Base-by-base conservation (phyloP, 2,113 vertebrate genomes). In the Bettongia penicillata region DNA sequence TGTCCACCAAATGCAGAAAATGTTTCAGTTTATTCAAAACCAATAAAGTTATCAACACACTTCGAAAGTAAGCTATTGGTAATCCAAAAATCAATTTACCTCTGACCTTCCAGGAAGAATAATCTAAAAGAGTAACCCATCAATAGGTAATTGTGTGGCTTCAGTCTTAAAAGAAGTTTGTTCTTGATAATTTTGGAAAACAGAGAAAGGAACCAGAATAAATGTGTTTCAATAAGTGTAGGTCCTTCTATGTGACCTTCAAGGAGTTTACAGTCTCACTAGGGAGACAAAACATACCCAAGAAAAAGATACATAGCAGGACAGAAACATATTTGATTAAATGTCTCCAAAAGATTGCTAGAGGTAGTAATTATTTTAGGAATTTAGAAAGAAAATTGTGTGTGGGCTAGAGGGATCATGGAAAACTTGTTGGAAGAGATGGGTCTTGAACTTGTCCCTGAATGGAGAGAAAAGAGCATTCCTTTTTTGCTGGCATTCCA, bases 51-150 rank as follows among this genome's bases (percentile, higher is more conserved):
- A n/a, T 22, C 92, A 51, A 96, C 49, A 37, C 7, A 84, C 68
- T 84, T 52, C 25, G 52, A 90, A 96, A 93, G 77, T 91, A 50
- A 48, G 43, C 23, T 89, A 49, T 55, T 84, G 55, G 23, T 61
- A 49, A 97, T 49, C 93, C 23, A 93, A 95, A 97, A 92, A 26
- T 31, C 84, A 61, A 77, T 22, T 25, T 53, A 95, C 90, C 25
- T 92, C 91, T 14, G 50, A 22, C 57, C 90, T 90, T 77, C 48
- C 53, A 91, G 90, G 23, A 14, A 93, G 90, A 89, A 96, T 84
- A 84, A 43, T 84, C 19, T 84, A 23, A 43, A 51, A 93, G 94
- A 43, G 50, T 90, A 92, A 90, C 94, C 19, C 57, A 52, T 84
- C 43, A 25, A 16, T 37, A 93, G 55, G 28, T 19, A 9, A 1